Evolutionary conservation across 2,888 invertebrate species (phyloP).

Genomic region (Heliconius cydno): DNA sequence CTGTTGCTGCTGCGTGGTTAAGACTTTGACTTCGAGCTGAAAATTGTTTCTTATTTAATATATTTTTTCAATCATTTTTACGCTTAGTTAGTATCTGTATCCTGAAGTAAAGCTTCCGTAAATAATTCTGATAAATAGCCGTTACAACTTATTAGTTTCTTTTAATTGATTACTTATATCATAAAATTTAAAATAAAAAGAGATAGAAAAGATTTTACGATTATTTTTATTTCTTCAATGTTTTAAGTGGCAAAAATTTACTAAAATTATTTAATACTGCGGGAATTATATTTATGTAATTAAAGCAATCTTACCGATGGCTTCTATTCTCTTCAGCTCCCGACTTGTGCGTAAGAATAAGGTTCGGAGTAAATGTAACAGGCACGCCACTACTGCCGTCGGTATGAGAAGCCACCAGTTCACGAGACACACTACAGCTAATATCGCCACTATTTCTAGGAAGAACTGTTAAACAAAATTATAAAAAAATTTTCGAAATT

Average conservation of each 20-base stretch:
- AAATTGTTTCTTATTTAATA: neutral
- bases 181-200: too few relatives aligned
- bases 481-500: too few relatives aligned
- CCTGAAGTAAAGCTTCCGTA: too few relatives aligned
- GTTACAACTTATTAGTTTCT: too few relatives aligned
- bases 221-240: too few relatives aligned
- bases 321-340: slow-evolving; percentile 88
- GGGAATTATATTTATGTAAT: too few relatives aligned
- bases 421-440: slow-evolving; percentile 87
- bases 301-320: slow-evolving; percentile 81
- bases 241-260: too few relatives aligned
- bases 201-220: too few relatives aligned
- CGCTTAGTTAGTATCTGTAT: too few relatives aligned
- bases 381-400: slow-evolving; percentile 84
- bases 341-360: slow-evolving; percentile 90
- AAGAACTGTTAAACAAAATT: slow-evolving; percentile 68
- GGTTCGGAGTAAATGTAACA: slow-evolving; percentile 86
- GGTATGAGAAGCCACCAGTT: slow-evolving; percentile 88
- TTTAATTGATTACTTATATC: too few relatives aligned
- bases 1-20: slow-evolving; percentile 90
- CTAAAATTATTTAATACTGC: too few relatives aligned
- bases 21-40: slow-evolving; percentile 94
- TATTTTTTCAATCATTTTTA: neutral
- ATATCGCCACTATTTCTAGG: slow-evolving; percentile 86
- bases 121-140: too few relatives aligned